phyloP scores from a whole-genome alignment of 2,888 invertebrate genomes.

The Gastrophysa polygoni region DNA sequence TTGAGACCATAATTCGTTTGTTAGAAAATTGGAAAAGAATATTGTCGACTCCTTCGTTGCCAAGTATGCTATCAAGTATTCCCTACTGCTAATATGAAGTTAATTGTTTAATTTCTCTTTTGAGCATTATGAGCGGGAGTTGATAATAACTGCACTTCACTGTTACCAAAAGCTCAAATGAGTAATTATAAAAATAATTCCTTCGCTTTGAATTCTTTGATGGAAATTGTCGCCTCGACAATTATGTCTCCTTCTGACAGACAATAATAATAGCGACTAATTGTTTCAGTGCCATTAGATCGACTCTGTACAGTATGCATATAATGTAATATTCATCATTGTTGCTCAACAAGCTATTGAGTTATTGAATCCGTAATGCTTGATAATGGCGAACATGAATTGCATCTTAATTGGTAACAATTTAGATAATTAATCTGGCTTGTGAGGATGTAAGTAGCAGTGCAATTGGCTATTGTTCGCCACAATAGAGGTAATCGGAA shows the following conservation, averaged over 20 bases:
- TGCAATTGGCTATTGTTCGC: constrained; percentile 60
- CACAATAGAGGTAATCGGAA: constrained; percentile 60
- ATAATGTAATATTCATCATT: constrained; percentile 11
- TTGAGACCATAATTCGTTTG: neutral
- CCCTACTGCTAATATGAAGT: constrained; percentile 10
- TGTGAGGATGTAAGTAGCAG: constrained; percentile 56
- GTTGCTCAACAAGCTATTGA: constrained; percentile 4
- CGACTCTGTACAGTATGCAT: neutral
- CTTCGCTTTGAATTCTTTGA: constrained; percentile 12
- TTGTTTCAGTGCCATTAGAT: neutral
- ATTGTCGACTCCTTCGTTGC: constrained; percentile 11
- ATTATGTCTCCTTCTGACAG: neutral
- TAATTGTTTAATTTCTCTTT: constrained; percentile 21
- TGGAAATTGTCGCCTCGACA: neutral
- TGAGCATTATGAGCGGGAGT: neutral
- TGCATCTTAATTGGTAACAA: constrained; percentile 64
- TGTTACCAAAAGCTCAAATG: constrained; percentile 13
- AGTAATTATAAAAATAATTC: constrained; percentile 18
- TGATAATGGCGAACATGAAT: constrained; percentile 59
- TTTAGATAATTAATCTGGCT: constrained; percentile 61
- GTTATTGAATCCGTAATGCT: constrained; percentile 44
- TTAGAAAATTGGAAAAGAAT: constrained; percentile 22
- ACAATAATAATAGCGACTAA: neutral
- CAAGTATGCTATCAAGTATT: neutral
- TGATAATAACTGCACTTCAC: constrained; percentile 14